Evolutionary conservation across 1,140 invertebrate genomes (phyloP).

Genomic region (Drosophila ananassae): DNA sequence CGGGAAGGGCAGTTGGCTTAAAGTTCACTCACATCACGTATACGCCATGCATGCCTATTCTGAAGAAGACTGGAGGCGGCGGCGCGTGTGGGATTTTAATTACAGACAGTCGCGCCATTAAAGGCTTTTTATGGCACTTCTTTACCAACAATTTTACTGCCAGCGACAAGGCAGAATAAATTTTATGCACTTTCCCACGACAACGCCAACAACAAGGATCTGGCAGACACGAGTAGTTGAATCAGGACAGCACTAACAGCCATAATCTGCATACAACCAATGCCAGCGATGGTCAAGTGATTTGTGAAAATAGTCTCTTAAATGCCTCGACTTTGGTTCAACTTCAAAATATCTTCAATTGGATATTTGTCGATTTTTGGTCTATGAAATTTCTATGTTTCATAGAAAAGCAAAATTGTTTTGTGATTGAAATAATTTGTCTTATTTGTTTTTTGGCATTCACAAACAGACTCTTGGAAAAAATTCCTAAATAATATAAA

Average conservation of each 20-base stretch:
- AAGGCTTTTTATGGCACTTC: slow-evolving; percentile 75
- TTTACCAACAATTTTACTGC: slow-evolving; percentile 71
- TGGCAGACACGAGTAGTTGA: slow-evolving; percentile 26
- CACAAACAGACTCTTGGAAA: slow-evolving; percentile 1
- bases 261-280: slow-evolving; percentile 26
- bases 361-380: neutral
- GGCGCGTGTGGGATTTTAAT: slow-evolving; percentile 66
- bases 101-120: slow-evolving; percentile 75
- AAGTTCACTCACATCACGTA: slow-evolving; percentile 69
- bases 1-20: slow-evolving; percentile 17
- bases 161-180: slow-evolving; percentile 49
- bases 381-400: slow-evolving; percentile 5
- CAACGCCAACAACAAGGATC: slow-evolving; percentile 18
- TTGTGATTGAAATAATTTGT: slow-evolving; percentile 18
- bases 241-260: neutral
- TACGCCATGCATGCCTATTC: slow-evolving; percentile 49
- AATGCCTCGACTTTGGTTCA: neutral
- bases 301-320: neutral
- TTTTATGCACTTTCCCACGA: slow-evolving; percentile 65
- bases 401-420: slow-evolving; percentile 7
- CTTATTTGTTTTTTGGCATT: slow-evolving; percentile 4
- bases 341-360: neutral
- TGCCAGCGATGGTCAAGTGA: slow-evolving; percentile 21
- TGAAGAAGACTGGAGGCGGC: slow-evolving; percentile 10
- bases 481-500: slow-evolving; percentile 33